Evolutionary conservation across 1,140 invertebrate genomes (phyloP), one percentile per base, ranked within the genome.

Genomic region (Hylyphantes graminicola): DNA sequence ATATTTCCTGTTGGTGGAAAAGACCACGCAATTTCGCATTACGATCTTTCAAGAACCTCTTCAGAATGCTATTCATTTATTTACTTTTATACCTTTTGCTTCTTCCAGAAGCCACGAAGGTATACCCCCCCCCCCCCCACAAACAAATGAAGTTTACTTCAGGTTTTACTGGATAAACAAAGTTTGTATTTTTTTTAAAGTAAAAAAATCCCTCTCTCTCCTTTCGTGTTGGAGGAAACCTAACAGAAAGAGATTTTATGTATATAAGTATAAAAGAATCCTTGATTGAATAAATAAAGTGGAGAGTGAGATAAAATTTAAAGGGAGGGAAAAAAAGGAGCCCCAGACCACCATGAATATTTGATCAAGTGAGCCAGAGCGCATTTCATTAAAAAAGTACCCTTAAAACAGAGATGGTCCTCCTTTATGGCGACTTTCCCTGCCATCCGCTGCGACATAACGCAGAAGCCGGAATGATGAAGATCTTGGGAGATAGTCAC

Each of bases 141-240:
- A 78, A 65, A 78, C 75, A 78, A 78, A 67, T 78, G 75, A 67
- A 78, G 67, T 78, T 78, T 78, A 78, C 50, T 54, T 65, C 10
- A 21, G 63, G 48, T 78, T 65, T 70, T 65, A 65, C 75, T 65
- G n/a, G 21, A 53, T 78, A 78, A 78, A 78, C 75, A 78, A 78
- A 78, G 48, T 64, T 78, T 67, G 61, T 78, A 65, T 78, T 35
- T 35, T 35, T 35, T 35, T 35, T 35, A 35, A 35, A 35, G 35
- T 35, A 35, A 35, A 61, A n/a, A 78, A 78, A 51, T 50, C 53
- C 67, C 9, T 48, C 57, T 61, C 57, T 61, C 15, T 57, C 54
- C 19, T 13, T 74, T 53, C 12, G 12, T 17, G 57, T 17, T 55
- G 10, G 57, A 48, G 35, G 48, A 70, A 15, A 70, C 53, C n/a